These are phyloP conservation scores for Hoplodrina blanda DNA, from an alignment of 2,888 invertebrate genomes.

Conservation along the genomic window DNA sequence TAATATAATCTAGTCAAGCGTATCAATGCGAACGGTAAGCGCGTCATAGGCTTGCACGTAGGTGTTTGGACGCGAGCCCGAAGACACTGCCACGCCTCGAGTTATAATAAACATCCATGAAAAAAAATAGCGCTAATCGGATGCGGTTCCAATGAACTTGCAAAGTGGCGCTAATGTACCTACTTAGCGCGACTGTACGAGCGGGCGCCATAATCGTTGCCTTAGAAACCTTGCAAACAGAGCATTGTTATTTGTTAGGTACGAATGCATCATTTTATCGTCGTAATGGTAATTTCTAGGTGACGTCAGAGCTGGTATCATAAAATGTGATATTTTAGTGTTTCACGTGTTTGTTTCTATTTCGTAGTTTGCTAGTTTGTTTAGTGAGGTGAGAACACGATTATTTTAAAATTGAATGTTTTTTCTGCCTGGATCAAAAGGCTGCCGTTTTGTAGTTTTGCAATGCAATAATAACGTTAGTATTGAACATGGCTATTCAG, in stretches of 20 bases:
- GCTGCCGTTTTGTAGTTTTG: neutral
- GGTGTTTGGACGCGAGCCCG: constrained; percentile 79
- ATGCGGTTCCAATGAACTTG: constrained; percentile 64
- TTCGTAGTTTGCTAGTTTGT: neutral
- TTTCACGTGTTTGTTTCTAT: constrained; percentile 14
- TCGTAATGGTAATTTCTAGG: constrained; percentile 24
- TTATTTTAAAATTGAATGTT: neutral
- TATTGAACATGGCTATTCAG: too few relatives aligned
- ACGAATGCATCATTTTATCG: constrained; percentile 24
- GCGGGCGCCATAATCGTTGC: constrained; percentile 16
- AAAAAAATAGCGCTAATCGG: constrained; percentile 56
- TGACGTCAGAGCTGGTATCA: constrained; percentile 30
- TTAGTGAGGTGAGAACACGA: neutral
- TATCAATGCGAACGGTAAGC: constrained; percentile 61
- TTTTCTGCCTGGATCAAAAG: neutral
- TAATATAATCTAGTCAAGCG: constrained; percentile 54
- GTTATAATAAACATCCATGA: constrained; percentile 72
- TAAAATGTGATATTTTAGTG: constrained; percentile 23
- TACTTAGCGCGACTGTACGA: constrained; percentile 23
- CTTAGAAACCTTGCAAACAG: constrained; percentile 42
- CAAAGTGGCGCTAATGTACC: constrained; percentile 46
- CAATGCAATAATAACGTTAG: neutral
- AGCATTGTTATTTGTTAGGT: constrained; percentile 27
- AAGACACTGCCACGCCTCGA: constrained; percentile 70
- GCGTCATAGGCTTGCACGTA: constrained; percentile 56